A percentile compares a stretch with the other conserved stretches of the same genome.
Conservation (phyloP, 2,113 vertebrate species). For the Pipa parva region DNA sequence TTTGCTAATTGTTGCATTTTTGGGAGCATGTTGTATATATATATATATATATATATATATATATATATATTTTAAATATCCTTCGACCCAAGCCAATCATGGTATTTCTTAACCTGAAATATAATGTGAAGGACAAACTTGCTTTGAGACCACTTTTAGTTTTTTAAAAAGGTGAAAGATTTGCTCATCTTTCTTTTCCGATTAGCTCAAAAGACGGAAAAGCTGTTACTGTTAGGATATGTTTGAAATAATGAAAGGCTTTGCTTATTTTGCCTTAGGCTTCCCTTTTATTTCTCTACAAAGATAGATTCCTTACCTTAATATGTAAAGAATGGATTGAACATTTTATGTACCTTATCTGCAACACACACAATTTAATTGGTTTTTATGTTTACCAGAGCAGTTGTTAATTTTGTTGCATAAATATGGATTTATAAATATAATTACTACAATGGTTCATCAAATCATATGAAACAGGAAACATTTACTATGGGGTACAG, state of each 20-base stretch:
- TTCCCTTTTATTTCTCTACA: conserved; percentile 52
- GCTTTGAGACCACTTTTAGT: neutral
- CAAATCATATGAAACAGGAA: no score
- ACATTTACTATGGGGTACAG: no score
- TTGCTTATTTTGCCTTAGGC: conserved; percentile 60
- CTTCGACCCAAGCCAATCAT: neutral
- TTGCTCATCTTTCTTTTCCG: conserved; percentile 55
- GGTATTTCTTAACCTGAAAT: neutral
- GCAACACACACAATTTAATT: no score
- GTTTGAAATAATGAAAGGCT: conserved; percentile 66
- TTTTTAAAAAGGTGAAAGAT: conserved; percentile 13
- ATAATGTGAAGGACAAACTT: neutral
- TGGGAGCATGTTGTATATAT: conserved; percentile 5
- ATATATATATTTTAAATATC: conserved; percentile 1
- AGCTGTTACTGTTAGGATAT: conserved; percentile 64
- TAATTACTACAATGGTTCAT: no score
- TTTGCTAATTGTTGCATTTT: conserved; percentile 27
- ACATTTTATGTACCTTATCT: conserved; percentile 9
- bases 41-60: neutral
- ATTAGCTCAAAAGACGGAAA: conserved; percentile 56
- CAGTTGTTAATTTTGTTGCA: no score
- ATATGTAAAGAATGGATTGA: neutral
- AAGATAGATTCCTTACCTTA: neutral
- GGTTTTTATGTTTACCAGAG: no score
- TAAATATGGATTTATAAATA: no score